Conservation (phyloP, 2,113 vertebrate species). For the Galeopterus variegatus region DNA sequence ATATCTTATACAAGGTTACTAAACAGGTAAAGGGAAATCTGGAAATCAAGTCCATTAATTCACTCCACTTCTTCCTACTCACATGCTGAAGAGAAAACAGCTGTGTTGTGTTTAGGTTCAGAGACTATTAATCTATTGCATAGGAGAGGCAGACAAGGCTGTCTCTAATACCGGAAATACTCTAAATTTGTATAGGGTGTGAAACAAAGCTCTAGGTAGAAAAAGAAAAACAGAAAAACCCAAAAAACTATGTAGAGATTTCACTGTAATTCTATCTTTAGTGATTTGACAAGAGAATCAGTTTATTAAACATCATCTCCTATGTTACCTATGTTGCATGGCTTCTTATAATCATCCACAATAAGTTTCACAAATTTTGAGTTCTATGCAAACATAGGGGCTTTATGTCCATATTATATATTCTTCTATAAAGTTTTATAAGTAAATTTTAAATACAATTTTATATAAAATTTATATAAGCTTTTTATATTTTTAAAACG, state of each 20-base stretch:
- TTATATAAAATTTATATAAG: not conserved
- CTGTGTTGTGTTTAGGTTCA: not conserved
- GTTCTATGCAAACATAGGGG: not conserved
- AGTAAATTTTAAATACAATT: not conserved
- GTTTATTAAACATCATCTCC: not conserved
- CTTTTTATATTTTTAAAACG: not conserved
- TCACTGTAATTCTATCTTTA: not conserved
- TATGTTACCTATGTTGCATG: not conserved
- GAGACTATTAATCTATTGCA: not conserved
- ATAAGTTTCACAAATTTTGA: slow-evolving; percentile 39
- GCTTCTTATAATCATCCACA: not conserved
- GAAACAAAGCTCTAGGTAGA: not conserved
- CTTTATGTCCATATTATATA: not conserved
- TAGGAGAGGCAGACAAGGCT: not conserved
- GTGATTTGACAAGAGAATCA: not conserved
- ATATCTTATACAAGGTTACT: not conserved
- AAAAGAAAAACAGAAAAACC: not conserved
- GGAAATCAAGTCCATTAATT: not conserved
- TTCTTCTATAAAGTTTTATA: not conserved
- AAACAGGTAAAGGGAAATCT: not conserved
- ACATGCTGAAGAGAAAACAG: not conserved
- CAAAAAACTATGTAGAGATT: not conserved
- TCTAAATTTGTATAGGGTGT: not conserved
- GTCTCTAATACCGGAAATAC: not conserved
- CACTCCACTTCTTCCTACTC: not conserved